Evolutionary conservation across 2,888 invertebrate species (phyloP), one percentile per base, ranked within the genome.

Genomic region (Campoplex capitator): DNA sequence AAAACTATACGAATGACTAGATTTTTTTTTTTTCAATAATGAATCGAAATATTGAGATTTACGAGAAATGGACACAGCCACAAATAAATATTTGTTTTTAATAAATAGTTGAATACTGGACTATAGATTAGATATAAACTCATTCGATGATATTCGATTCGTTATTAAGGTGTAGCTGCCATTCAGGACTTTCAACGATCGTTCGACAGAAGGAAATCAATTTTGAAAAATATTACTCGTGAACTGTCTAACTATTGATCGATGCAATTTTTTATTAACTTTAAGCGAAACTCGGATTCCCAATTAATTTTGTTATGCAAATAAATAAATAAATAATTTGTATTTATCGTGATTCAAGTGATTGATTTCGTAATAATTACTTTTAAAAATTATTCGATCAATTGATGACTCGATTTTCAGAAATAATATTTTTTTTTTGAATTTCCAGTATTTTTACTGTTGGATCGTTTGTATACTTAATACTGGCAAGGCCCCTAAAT

Each of bases 401-500:
- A 51, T 51, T 7, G 51, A 18, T 51, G n/a, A 51, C n/a, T 51
- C 18, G 7, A 51, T 51, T 18, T 51, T 18, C 18, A 18, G 0
- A 51, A 18, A 11, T 45, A n/a, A 51, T 51, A 28, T 58, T 28
- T 58, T 28, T 56, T 28, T 56, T 8, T 9, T 2, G 0, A 56
- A 56, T 56, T 8, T 9, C 23, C n/a, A 23, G 54, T 23, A 8
- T 56, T 56, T n/a, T 0, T 56, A 56, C 45, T 45, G 11, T 45
- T 45, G 11, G 13, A 45, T 13, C 45, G 13, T 13, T 45, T 2
- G 11, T 45, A 45, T 13, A 32, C 11, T 62, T 84, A 89, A 88
- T 88, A 88, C 89, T 89, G 89, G 88, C 89, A 86, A 86, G 75
- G 85, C 75, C 85, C 87, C 89, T 73, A 58, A 51, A 79, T 73